Conservation (phyloP, 64 coral and sea anemone genomes). For the Orbicella faveolata region DNA sequence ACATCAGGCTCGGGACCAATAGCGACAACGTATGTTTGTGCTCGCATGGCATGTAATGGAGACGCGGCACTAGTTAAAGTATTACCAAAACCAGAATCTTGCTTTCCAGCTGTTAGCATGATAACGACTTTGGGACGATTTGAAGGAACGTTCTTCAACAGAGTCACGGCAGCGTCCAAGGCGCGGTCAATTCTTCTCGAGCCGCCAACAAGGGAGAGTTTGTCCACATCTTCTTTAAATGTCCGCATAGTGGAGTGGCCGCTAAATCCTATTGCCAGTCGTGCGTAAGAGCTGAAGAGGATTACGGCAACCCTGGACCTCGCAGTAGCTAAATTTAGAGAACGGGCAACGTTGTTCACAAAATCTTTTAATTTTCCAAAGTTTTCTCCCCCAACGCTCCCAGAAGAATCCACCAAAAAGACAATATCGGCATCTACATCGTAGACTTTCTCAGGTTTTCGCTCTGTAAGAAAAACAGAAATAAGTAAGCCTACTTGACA, state of each 20-base stretch:
- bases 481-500: too few species aligned
- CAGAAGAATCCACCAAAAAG: not conserved
- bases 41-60: too few species aligned
- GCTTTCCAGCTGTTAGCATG: too few species aligned
- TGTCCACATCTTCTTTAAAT: constrained; percentile 8
- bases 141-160: too few species aligned
- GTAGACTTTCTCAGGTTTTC: too few species aligned
- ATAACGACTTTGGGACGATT: too few species aligned
- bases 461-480: too few species aligned
- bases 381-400: not conserved
- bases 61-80: too few species aligned
- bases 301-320: not conserved
- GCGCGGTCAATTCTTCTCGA: not conserved
- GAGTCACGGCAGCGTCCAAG: not conserved
- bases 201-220: not conserved
- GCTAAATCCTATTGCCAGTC: not conserved
- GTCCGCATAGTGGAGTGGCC: not conserved
- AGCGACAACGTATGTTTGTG: too few species aligned
- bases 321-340: constrained; percentile 1
- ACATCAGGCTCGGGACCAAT: too few species aligned
- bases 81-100: too few species aligned
- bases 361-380: constrained; percentile 41
- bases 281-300: not conserved
- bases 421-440: too few species aligned
- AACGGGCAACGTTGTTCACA: constrained; percentile 54